A percentile compares a stretch with the other conserved stretches of the same genome.
Conservation (phyloP, 2,797 vertebrate species). For the Dipus sagitta region DNA sequence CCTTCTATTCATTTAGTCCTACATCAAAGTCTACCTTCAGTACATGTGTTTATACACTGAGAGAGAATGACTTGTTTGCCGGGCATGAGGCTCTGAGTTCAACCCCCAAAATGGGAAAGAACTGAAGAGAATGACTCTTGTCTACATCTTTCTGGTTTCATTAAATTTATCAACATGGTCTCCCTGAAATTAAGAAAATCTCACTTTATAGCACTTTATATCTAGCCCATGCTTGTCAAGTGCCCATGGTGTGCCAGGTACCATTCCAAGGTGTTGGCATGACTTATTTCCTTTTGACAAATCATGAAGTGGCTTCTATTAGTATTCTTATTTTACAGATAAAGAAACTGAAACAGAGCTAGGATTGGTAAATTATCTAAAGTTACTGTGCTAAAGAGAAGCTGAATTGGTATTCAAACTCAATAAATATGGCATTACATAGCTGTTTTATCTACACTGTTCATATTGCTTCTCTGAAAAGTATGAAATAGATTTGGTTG, state of each 20-base stretch:
- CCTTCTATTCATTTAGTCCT: background rate
- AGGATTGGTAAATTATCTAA: background rate
- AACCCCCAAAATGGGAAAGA: background rate
- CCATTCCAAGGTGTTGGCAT: background rate
- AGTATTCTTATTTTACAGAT: background rate
- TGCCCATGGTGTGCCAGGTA: background rate
- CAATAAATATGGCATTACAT: background rate
- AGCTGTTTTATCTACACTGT: background rate
- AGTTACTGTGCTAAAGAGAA: background rate
- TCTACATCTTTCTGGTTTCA: slow-evolving; percentile 28
- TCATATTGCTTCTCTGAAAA: slow-evolving; percentile 22
- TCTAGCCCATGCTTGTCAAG: background rate
- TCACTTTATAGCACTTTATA: background rate
- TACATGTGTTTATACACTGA: background rate
- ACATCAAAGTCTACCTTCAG: background rate
- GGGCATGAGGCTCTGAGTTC: background rate
- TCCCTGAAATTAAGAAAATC: background rate
- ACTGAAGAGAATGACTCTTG: background rate
- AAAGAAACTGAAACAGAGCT: background rate
- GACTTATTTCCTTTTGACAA: background rate
- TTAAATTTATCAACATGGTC: background rate
- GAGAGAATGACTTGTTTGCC: background rate
- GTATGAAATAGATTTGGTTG: background rate
- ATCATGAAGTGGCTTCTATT: slow-evolving; percentile 1
- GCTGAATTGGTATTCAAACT: background rate